Evolutionary conservation across 64 coral and sea anemone species (phyloP), one percentile per base, ranked within the genome.

Genomic region (Montipora cactus): DNA sequence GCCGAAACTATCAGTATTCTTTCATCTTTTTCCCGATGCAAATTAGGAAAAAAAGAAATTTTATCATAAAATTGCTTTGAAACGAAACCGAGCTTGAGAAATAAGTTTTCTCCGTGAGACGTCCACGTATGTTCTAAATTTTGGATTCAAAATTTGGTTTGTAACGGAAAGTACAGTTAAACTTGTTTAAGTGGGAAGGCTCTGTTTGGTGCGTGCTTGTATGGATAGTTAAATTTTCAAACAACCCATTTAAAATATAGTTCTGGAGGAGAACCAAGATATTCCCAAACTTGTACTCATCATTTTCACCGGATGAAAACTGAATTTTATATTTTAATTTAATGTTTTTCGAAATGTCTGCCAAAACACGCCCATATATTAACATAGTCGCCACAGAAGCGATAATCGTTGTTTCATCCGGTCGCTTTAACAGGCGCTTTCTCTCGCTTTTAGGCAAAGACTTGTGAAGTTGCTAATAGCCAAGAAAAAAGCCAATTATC

Each of bases 1-100:
- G 82, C 82, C 82, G 82, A 86, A 86, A 6, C 66, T 1, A 86
- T 86, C 50, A 86, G 15, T 50, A 71, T 86, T n/a, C 13, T n/a
- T 67, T 20, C 37, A 47, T 23, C 10, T 10, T 64, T 64, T 64
- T 16, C 14, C 15, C 64, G 37, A 50, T 86, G 62, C 62, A 18
- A 18, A 9, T 71, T 5, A 50, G 45, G 37, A 71, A 16, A 86
- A 44, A 68, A 1, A 44, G 8, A 58, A 21, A 22, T 57, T 57
- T 58, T 3, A 12, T 22, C 44, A 49, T 3, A 62, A 82, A 45
- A 44, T 64, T 82, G 28, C 9, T 66, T 64, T 66, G 4, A 62
- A 82, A 82, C 25, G 18, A 49, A 16, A 44, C 7, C 58, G 21
- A 44, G 5, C 61, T 64, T 16, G 61, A 12, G 23, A 71, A 71